A percentile compares a stretch with the other conserved stretches of the same genome.
phyloP scores from a whole-genome alignment of 2,113 vertebrate species.

The Cacatua alba region DNA sequence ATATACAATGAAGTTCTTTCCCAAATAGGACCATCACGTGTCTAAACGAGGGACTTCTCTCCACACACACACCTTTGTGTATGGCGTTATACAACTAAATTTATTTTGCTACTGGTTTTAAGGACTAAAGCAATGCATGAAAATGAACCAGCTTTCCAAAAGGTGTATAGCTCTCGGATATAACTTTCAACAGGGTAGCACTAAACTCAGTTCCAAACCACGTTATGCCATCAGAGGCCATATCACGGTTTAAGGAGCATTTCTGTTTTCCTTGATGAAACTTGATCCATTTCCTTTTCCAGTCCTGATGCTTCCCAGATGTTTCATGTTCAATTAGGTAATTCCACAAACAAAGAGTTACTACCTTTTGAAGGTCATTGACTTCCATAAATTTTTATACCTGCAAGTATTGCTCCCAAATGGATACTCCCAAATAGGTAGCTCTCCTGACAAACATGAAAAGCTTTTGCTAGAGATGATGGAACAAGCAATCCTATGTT shows the following conservation, averaged over 20 bases:
- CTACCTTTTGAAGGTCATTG: not conserved
- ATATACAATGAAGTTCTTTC: not conserved
- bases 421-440: not conserved
- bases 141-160: not conserved
- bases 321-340: not conserved
- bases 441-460: not conserved
- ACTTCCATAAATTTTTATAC: not conserved
- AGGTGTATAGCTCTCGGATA: not conserved
- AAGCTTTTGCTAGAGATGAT: not conserved
- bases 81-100: not conserved
- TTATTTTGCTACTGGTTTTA: not conserved
- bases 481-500: not conserved
- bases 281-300: not conserved
- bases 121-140: not conserved
- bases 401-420: not conserved
- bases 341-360: not conserved
- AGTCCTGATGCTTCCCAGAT: not conserved
- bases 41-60: not conserved
- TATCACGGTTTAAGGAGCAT: not conserved
- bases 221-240: fast-evolving
- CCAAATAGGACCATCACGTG: fast-evolving
- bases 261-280: not conserved
- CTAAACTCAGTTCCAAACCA: not conserved
- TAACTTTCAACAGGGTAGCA: not conserved
- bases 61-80: not conserved